Evolutionary conservation across 2,888 invertebrate genomes (phyloP).

Genomic region (Diarsia mendica): DNA sequence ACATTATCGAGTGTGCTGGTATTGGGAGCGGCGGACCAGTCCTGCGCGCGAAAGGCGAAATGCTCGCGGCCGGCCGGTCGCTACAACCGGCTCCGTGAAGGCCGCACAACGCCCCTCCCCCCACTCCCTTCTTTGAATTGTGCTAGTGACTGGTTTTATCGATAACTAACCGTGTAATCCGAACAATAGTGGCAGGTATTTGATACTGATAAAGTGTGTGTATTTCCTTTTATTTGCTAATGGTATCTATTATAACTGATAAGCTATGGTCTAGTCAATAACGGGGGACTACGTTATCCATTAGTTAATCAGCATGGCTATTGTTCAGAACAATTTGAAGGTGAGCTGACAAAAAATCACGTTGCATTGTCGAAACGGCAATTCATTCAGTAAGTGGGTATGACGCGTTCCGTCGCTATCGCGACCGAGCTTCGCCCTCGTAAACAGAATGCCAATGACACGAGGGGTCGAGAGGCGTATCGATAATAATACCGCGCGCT

Average conservation of each 20-base stretch:
- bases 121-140: constrained; percentile 75
- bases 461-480: constrained; percentile 81
- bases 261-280: constrained; percentile 2
- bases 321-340: constrained; percentile 52
- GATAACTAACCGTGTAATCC: constrained; percentile 73
- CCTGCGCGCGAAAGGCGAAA: constrained; percentile 88
- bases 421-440: constrained; percentile 80
- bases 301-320: constrained; percentile 35
- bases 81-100: constrained; percentile 89
- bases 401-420: constrained; percentile 80
- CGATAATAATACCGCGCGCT: constrained; percentile 82
- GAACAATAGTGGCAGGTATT: constrained; percentile 56
- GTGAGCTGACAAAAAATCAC: constrained; percentile 48
- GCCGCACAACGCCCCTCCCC: constrained; percentile 84
- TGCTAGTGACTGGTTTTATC: constrained; percentile 81
- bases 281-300: constrained; percentile 10
- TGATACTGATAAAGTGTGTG: constrained; percentile 42
- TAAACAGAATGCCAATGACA: constrained; percentile 89
- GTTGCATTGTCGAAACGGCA: constrained; percentile 57
- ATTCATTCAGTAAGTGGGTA: constrained; percentile 73
- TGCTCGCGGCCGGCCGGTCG: constrained; percentile 84
- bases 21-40: constrained; percentile 85
- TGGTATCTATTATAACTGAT: constrained; percentile 28
- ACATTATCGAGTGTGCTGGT: constrained; percentile 65
- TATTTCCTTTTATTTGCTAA: constrained; percentile 41